Evolutionary conservation across 2,113 vertebrate species (phyloP), one percentile per base, ranked within the genome.

Genomic region (Corythaeola cristata): DNA sequence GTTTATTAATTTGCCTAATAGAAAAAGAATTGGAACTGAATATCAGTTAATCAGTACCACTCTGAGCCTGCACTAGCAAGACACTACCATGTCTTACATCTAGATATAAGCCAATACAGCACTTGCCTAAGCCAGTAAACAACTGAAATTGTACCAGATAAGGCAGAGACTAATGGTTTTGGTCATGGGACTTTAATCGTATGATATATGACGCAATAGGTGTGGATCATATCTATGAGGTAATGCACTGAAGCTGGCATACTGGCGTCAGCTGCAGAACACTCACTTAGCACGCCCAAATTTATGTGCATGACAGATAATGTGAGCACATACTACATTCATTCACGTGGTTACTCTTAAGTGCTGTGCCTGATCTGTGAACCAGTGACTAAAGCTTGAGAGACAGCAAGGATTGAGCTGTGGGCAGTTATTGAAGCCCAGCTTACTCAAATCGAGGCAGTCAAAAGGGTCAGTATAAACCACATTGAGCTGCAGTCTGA

Each of bases 341-440:
- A 28, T 59, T 79, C 68, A 67, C n/a, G 9, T 5, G 32, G 41
- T 10, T 86, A 20, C 37, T 59, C 44, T 20, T 23, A 53, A 63
- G 23, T 0, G 0, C 28, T 50, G 35, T 3, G 0, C 47, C 72
- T 71, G 67, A 55, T n/a, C 35, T 5, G 3, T 13, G 26, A 92
- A 55, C 12, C 45, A 21, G 20, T 32, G 72, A 88, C 33, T 69
- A 41, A 49, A 7, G 8, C 11, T n/a, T 30, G 28, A 77, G 28
- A 69, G 45, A 69, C 9, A 78, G 13, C 22, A 68, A 62, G 33
- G 12, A n/a, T 7, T 55, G 58, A 73, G 15, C 27, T 71, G 39
- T 6, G 33, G 16, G 22, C 73, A 45, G 44, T n/a, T 79, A 22
- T 39, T 59, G 44, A 66, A 72, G 41, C 16, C 26, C 13, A 8